phyloP scores from a whole-genome alignment of 2,888 invertebrate genomes.

The Encarsia formosa region DNA sequence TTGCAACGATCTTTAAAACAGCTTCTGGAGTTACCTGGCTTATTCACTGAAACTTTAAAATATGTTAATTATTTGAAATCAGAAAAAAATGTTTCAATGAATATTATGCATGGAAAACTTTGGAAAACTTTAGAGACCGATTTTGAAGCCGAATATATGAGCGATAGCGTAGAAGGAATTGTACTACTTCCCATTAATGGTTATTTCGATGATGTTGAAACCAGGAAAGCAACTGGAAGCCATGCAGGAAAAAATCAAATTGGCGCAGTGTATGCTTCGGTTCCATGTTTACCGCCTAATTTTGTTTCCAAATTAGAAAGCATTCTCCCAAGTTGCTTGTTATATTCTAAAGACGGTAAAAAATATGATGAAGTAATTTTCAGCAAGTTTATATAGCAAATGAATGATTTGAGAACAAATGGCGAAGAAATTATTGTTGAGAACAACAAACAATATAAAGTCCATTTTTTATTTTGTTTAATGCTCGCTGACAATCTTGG shows the following conservation, averaged over 20 bases:
- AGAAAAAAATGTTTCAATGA: neutral
- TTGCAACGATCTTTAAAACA: neutral
- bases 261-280: neutral
- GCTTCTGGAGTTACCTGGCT: neutral
- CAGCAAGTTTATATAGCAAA: neutral
- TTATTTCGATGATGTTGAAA: neutral
- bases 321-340: neutral
- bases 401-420: no score
- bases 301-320: neutral
- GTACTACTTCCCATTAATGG: neutral
- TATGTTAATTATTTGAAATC: neutral
- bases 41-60: neutral
- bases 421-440: no score
- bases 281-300: neutral
- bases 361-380: neutral
- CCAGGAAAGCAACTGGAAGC: neutral
- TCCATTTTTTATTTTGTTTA: neutral
- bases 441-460: neutral
- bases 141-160: no score
- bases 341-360: neutral
- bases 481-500: neutral
- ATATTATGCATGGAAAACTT: neutral
- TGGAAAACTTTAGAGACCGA: no score
- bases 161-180: neutral
- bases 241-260: no score